Evolutionary conservation across 1,140 invertebrate species (phyloP), one percentile per base, ranked within the genome.

Genomic region (Propsilocerus akamusi): DNA sequence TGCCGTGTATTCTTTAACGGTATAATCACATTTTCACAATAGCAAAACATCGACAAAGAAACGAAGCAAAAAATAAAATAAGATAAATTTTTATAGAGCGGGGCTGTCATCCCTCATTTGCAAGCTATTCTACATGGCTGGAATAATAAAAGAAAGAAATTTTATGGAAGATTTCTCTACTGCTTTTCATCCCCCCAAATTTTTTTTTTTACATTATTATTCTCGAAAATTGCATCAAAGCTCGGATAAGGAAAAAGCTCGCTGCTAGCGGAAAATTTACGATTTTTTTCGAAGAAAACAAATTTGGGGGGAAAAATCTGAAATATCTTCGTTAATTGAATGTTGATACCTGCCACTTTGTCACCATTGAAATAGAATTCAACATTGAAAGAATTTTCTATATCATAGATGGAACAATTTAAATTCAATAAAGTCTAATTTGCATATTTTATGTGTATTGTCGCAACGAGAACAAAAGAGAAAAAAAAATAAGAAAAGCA

Each of bases 241-340:
- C n/a, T n/a, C n/a, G n/a, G n/a, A n/a, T n/a, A n/a, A n/a, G n/a
- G n/a, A n/a, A n/a, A n/a, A n/a, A n/a, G n/a, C n/a, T n/a, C n/a
- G n/a, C n/a, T n/a, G n/a, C n/a, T n/a, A n/a, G n/a, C n/a, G n/a
- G n/a, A n/a, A n/a, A n/a, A n/a, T n/a, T n/a, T n/a, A n/a, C n/a
- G n/a, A n/a, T n/a, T n/a, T n/a, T n/a, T n/a, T n/a, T n/a, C n/a
- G n/a, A n/a, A n/a, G n/a, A n/a, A n/a, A n/a, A n/a, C n/a, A n/a
- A n/a, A n/a, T n/a, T n/a, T n/a, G n/a, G n/a, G n/a, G n/a, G n/a
- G 17, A 41, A 41, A 20, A 41, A 41, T 41, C 34, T 41, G 22
- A 41, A 41, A 41, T 41, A 41, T 41, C 34, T 41, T n/a, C n/a
- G 34, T 20, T 41, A 41, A 41, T 41, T 41, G 34, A 41, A 41